These are phyloP conservation scores for Euthynnus affinis DNA, from an alignment of 2,797 vertebrate species.

Conservation along the genomic window DNA sequence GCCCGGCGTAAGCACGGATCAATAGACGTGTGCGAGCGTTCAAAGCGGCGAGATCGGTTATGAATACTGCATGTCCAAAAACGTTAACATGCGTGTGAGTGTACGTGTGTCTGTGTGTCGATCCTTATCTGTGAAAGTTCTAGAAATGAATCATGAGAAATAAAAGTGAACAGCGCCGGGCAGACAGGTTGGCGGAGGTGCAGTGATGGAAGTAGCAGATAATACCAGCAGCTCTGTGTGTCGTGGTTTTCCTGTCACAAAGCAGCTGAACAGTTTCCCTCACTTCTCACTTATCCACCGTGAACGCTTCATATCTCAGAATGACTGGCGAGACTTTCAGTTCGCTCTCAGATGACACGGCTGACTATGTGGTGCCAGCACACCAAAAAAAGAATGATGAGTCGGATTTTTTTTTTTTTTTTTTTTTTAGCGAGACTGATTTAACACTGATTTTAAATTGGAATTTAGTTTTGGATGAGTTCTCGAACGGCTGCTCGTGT, in stretches of 20 bases:
- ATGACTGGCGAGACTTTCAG: slow-evolving; percentile 18
- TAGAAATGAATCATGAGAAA: slow-evolving; percentile 14
- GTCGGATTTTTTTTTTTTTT: background rate
- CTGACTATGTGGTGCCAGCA: background rate
- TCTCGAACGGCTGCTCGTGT: too few species aligned
- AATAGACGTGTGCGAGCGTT: background rate
- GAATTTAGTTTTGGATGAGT: too few species aligned
- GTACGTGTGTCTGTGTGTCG: background rate
- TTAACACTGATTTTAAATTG: too few species aligned
- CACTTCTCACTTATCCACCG: slow-evolving; percentile 2
- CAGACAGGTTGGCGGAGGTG: background rate
- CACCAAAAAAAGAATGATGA: background rate
- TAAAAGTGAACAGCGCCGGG: background rate
- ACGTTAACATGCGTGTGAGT: too few species aligned
- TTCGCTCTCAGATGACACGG: background rate
- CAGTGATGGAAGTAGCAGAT: slow-evolving; percentile 25
- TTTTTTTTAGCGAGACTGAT: too few species aligned
- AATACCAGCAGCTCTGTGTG: slow-evolving; percentile 5
- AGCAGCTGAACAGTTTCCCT: slow-evolving; percentile 1
- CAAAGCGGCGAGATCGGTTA: background rate
- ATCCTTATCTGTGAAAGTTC: background rate
- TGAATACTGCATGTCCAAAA: background rate
- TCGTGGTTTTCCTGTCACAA: slow-evolving; percentile 35
- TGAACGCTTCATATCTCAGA: slow-evolving; percentile 3
- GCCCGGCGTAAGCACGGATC: background rate